Evolutionary conservation across 1,140 invertebrate species (phyloP), one percentile per base, ranked within the genome.

Genomic region (Zophobas morio): DNA sequence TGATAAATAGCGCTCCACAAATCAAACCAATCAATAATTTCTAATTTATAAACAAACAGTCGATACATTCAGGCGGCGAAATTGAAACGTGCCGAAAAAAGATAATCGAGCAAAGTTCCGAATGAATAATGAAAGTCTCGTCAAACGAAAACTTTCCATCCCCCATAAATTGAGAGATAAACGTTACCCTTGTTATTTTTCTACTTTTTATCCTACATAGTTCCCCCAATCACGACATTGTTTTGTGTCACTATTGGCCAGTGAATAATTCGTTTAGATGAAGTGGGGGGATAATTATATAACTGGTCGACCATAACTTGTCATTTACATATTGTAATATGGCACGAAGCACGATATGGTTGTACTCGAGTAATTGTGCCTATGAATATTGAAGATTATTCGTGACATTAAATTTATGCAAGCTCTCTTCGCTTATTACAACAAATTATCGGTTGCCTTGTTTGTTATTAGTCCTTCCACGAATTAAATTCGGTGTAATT

Each of bases 351-450:
- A 78, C 70, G 76, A 70, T 51, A 66, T 54, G 57, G 56, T 63
- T 73, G 49, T 75, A 51, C 57, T 60, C 47, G 57, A 63, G 66
- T 78, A 78, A 80, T 80, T 78, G 76, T 60, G 54, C 37, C 73
- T 71, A 80, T 80, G 77, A 80, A 80, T 80, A 80, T 78, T 80
- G 77, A 80, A 76, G 57, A 70, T 71, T 75, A 70, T 75, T 70
- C 77, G 72, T 75, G 73, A 78, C 77, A 70, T 75, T 71, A 70
- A 78, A 78, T 78, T 78, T 75, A 78, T 77, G 76, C 76, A 60
- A 77, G 66, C 54, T 37, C 70, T 72, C 70, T 72, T 72, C 39
- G 54, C 36, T 73, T 56, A 73, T 73, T 73, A 73, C 71, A 73
- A 72, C 33, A 73, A 73, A 73, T 73, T 73, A 73, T 73, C 71